These are phyloP conservation scores for Nasua narica DNA, from an alignment of 2,797 vertebrate species.

Conservation along the genomic window DNA sequence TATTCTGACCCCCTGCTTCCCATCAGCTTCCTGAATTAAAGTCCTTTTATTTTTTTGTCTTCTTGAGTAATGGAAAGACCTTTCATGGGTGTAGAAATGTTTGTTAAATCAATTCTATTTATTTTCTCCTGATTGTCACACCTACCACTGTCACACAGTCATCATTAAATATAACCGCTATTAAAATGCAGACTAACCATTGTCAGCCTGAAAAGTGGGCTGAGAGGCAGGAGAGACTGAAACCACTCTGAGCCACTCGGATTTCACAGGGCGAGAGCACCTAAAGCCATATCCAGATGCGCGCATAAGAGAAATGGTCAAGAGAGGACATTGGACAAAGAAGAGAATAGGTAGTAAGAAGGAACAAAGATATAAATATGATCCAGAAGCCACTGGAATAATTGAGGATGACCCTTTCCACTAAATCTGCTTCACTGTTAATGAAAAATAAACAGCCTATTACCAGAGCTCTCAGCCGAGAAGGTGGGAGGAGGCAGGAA, in stretches of 20 bases:
- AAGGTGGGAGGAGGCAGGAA: not conserved
- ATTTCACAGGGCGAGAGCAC: not conserved
- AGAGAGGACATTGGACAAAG: not conserved
- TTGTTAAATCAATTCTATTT: conserved; percentile 19
- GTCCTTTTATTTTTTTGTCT: not conserved
- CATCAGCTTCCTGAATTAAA: not conserved
- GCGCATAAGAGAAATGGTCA: not conserved
- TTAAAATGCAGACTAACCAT: not conserved
- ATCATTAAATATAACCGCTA: not conserved
- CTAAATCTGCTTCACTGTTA: not conserved
- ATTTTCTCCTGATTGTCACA: conserved; percentile 23
- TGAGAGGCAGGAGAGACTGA: not conserved
- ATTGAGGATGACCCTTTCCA: not conserved
- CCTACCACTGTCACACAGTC: not conserved
- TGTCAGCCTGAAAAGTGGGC: not conserved
- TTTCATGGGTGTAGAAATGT: not conserved
- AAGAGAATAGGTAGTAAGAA: not conserved
- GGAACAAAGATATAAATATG: not conserved
- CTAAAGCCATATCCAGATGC: not conserved
- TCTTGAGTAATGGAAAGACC: not conserved
- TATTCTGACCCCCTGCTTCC: not conserved
- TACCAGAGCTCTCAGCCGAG: not conserved
- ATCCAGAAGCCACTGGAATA: not conserved
- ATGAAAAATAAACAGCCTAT: not conserved
- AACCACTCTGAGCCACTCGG: not conserved